Conservation (phyloP, 23 tunicate species). For the Halocynthia aurantium region DNA sequence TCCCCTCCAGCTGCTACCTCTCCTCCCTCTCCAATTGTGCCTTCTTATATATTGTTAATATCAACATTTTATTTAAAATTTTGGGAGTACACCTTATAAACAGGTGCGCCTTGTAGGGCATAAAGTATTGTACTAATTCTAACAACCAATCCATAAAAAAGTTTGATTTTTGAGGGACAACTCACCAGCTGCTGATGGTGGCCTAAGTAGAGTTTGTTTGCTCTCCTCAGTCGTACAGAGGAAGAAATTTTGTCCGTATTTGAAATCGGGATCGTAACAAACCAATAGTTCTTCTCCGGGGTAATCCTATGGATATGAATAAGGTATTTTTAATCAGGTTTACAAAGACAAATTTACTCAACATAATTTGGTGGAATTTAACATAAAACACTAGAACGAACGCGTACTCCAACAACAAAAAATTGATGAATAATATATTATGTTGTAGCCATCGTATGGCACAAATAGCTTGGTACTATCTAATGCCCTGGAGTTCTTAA, state of each 20-base stretch:
- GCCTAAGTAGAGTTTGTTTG: conserved; percentile 33
- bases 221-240: conserved; percentile 89
- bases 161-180: neutral
- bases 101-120: neutral
- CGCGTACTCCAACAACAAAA: no score
- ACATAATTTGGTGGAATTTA: no score
- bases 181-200: conserved; percentile 14
- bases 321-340: no score
- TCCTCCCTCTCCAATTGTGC: neutral
- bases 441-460: no score
- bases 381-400: no score
- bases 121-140: neutral
- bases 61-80: no score
- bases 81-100: neutral
- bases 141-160: neutral
- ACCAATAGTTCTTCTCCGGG: conserved; percentile 69
- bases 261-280: conserved; percentile 67
- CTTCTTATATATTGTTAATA: no score
- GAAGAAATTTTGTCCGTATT: conserved; percentile 88
- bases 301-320: conserved; percentile 36
- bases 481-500: no score
- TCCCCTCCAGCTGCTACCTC: conserved; percentile 15
- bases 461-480: no score
- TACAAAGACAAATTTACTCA: no score
- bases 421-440: no score